Evolutionary conservation across 2,888 invertebrate species (phyloP).

Genomic region (Sphaerophoria taeniata): DNA sequence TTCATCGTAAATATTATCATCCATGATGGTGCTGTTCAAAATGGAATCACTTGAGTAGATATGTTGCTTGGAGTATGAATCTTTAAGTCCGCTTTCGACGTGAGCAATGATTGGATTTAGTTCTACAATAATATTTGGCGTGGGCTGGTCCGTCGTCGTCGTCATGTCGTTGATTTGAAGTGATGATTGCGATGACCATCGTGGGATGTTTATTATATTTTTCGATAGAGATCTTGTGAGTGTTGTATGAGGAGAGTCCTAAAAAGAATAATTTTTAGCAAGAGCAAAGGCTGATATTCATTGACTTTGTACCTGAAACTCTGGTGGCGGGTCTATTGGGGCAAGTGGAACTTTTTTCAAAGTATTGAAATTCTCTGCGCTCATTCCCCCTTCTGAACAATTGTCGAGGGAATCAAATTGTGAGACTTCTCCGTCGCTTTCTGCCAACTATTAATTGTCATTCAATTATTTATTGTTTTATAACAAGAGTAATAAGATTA

Average conservation of each 20-base stretch:
- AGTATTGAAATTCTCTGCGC: slow-evolving; percentile 92
- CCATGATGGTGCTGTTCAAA: slow-evolving; percentile 79
- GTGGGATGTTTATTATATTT: slow-evolving; percentile 79
- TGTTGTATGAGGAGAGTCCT: slow-evolving; percentile 82
- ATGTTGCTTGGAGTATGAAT: slow-evolving; percentile 80
- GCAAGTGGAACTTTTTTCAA: slow-evolving; percentile 91
- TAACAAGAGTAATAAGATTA: neutral
- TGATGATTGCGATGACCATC: slow-evolving; percentile 81
- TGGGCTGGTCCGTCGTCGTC: slow-evolving; percentile 45
- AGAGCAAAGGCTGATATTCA: no score
- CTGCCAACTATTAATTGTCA: slow-evolving; percentile 86
- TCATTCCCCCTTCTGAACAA: slow-evolving; percentile 89
- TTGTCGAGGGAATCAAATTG: slow-evolving; percentile 91
- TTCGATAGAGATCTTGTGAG: slow-evolving; percentile 80
- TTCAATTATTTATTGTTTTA: neutral
- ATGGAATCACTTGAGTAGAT: slow-evolving; percentile 82
- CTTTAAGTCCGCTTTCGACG: slow-evolving; percentile 77
- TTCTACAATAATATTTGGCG: slow-evolving; percentile 70
- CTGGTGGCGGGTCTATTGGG: slow-evolving; percentile 91
- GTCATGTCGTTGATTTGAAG: slow-evolving; percentile 79
- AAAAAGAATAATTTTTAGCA: slow-evolving; percentile 21
- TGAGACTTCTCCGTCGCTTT: slow-evolving; percentile 93
- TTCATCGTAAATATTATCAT: slow-evolving; percentile 82
- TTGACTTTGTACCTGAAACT: slow-evolving; percentile 87
- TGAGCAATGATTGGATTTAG: slow-evolving; percentile 55